phyloP scores from a whole-genome alignment of 2,113 vertebrate genomes.

The Campylomormyrus tamandua region DNA sequence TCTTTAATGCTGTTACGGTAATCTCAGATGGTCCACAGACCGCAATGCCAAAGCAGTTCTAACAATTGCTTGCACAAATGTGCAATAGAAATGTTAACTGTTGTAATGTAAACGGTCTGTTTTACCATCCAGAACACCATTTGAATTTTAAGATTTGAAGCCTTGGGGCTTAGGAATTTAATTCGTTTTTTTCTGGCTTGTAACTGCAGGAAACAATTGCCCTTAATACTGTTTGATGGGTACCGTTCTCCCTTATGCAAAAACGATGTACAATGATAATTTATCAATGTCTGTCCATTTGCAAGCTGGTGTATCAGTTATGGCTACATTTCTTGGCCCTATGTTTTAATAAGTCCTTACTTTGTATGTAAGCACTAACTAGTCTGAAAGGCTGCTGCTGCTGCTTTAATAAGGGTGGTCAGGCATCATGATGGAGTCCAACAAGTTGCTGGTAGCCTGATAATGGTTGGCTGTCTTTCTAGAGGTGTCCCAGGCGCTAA shows the following conservation, averaged over 20 bases:
- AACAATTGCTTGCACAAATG: not conserved
- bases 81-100: not conserved
- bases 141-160: not conserved
- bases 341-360: not conserved
- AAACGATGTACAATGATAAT: not conserved
- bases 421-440: not conserved
- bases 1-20: not conserved
- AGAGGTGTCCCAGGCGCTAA: slow-evolving; percentile 74
- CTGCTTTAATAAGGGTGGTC: not conserved
- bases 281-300: not conserved
- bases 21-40: not conserved
- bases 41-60: not conserved
- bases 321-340: not conserved
- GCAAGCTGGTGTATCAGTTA: not conserved
- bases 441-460: not conserved
- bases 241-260: not conserved
- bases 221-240: not conserved
- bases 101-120: not conserved
- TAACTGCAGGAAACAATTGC: not conserved
- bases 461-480: not conserved
- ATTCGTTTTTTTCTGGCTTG: not conserved
- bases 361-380: not conserved
- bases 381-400: not conserved
- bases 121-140: not conserved
- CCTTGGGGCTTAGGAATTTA: not conserved